phyloP scores from a whole-genome alignment of 2,888 invertebrate genomes.

The Epinotia brunnichana region DNA sequence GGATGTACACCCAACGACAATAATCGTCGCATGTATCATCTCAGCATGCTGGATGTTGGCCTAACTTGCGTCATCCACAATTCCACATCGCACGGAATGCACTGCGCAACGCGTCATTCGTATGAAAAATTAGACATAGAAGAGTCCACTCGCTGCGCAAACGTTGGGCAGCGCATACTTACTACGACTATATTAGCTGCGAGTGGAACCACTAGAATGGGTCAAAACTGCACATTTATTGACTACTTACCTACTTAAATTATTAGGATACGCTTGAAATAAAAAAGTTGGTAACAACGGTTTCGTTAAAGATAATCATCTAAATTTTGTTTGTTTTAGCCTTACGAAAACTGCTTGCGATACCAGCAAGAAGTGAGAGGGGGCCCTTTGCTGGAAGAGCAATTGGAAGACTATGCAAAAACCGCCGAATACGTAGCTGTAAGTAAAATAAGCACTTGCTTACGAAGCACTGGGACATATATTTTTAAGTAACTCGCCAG shows the following conservation, averaged over 20 bases:
- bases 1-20: no score
- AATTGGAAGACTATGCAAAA: conserved; percentile 37
- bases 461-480: no score
- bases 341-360: conserved; percentile 63
- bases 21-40: neutral
- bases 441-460: conserved; percentile 17
- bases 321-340: conserved; percentile 42
- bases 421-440: conserved; percentile 39
- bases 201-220: no score
- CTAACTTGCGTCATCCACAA: neutral
- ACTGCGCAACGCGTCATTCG: neutral
- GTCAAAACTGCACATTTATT: no score
- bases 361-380: conserved; percentile 60
- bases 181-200: no score
- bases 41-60: neutral
- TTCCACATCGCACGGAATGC: neutral
- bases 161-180: neutral
- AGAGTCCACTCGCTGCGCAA: neutral
- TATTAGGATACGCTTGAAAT: neutral
- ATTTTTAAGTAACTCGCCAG: no score
- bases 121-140: neutral
- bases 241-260: no score
- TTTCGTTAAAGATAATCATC: neutral
- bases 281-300: neutral
- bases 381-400: conserved; percentile 43